Base-by-base conservation (phyloP, 2,888 invertebrate species). In the Drosophila meridionalis region DNA sequence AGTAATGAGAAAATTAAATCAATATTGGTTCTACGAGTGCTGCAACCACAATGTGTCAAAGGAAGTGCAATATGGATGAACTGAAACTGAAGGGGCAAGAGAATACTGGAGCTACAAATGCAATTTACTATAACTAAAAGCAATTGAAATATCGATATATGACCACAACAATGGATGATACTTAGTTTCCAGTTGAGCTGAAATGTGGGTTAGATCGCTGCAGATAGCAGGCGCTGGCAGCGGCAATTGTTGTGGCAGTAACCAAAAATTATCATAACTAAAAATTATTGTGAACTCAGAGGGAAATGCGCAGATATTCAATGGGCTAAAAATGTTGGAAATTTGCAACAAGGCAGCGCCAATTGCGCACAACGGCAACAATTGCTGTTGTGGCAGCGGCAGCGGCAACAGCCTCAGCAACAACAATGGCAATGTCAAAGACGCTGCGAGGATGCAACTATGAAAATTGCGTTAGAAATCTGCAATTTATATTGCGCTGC, bases 401-500 rank as follows among this genome's bases (percentile, higher is more conserved):
- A 67, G 38, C 69, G 56, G 47, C 60, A 68, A 38, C 66, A 42
- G 40, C 70, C 50, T 20, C 60, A 38, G 47, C 74, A 68, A 76
- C 83, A 74, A 80, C 90, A 89, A 83, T 86, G 84, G 74, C 82
- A 81, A 81, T 90, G 90, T 89, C 90, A 89, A 87, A 83, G 79
- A 66, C 63, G 78, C 82, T 72, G 69, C 67, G 60, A 78, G 80
- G 87, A 80, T 89, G 78, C 87, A 87, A 68, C 89, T 89, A 87
- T 83, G 89, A 86, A 90, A 86, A 86, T 87, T 89, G 90, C 90
- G 91, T 88, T 90, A 89, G 91, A 90, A 89, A 89, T 90, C 90
- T 91, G 87, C 88, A 91, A 89, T 91, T 91, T 90, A 90, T 89
- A 91, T 89, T 80, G 78, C 80, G 70, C 70, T 88, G 90, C 78